Base-by-base conservation (phyloP, 2,113 vertebrate genomes). In the Psittacus erithacus region DNA sequence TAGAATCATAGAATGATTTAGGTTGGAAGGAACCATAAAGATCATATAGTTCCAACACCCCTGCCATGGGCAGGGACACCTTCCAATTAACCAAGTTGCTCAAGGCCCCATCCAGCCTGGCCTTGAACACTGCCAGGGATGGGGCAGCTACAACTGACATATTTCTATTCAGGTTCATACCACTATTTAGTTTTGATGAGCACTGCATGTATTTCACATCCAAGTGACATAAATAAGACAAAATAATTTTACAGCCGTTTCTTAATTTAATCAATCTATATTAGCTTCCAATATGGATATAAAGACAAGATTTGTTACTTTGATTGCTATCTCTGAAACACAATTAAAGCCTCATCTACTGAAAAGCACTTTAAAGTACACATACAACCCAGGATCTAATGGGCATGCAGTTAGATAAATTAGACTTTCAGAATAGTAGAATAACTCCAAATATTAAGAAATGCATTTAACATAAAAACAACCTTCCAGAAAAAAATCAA, bases 161-260 rank as follows among this genome's bases (percentile, higher is more conserved):
- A n/a, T 60, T 77, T 8, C 28, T 52, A 22, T 47, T 87, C 35
- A 82, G 22, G 17, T 57, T 82, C n/a, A 84, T 11, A 59, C 4
- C 6, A 70, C 35, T 46, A 67, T 44, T 73, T 19, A 62, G 28
- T 20, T 86, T n/a, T 86, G 63, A 91, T 69, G 29, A 93, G 27
- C 2, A 74, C 19, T 38, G 39, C 69, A 80, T 57, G 11, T 44
- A 93, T 90, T 90, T 82, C 3, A 4, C 52, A 95, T 80, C 33
- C 53, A 90, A 82, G 53, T 35, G 64, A 90, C 55, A 14, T n/a
- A 57, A 92, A 71, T 81, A 95, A 81, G 46, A 87, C 17, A 46
- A 85, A 87, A 17, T 67, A 86, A 87, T 88, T 88, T 91, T 77
- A 95, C 43, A 89, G 49, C 31, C 90, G 46, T 46, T 63, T 91